These are phyloP conservation scores for Bombus haemorrhoidalis DNA, from an alignment of 1,140 invertebrate genomes.

Conservation along the genomic window DNA sequence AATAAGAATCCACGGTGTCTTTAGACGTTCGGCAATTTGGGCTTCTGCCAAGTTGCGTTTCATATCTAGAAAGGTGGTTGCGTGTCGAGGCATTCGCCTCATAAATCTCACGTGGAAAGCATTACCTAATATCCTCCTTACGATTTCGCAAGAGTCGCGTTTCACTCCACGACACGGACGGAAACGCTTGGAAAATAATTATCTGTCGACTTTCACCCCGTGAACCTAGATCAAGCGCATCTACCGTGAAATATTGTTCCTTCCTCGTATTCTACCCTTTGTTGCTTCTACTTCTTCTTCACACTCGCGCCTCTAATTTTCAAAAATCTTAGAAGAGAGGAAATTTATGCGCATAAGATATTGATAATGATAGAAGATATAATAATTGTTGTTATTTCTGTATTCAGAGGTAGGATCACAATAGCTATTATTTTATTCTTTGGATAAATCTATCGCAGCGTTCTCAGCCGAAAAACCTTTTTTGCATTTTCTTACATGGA, in stretches of 20 bases:
- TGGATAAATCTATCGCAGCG: no score
- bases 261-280: neutral
- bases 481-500: no score
- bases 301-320: neutral
- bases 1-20: conserved; percentile 56
- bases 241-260: conserved; percentile 44
- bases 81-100: conserved; percentile 56
- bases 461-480: no score
- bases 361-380: no score
- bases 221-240: conserved; percentile 23
- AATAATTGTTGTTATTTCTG: no score
- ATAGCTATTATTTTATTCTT: no score
- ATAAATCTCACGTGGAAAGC: conserved; percentile 55
- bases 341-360: neutral
- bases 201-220: conserved; percentile 46
- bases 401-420: no score
- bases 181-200: conserved; percentile 57
- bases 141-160: conserved; percentile 32
- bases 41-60: conserved; percentile 60
- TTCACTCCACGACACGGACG: neutral
- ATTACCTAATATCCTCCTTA: conserved; percentile 63
- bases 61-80: conserved; percentile 55
- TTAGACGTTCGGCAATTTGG: conserved; percentile 60
- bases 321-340: neutral
- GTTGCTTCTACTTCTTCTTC: neutral